A percentile compares a stretch with the other conserved stretches of the same genome.
Conservation (phyloP, 2,888 invertebrate species). For the Petrolisthes cinctipes region DNA sequence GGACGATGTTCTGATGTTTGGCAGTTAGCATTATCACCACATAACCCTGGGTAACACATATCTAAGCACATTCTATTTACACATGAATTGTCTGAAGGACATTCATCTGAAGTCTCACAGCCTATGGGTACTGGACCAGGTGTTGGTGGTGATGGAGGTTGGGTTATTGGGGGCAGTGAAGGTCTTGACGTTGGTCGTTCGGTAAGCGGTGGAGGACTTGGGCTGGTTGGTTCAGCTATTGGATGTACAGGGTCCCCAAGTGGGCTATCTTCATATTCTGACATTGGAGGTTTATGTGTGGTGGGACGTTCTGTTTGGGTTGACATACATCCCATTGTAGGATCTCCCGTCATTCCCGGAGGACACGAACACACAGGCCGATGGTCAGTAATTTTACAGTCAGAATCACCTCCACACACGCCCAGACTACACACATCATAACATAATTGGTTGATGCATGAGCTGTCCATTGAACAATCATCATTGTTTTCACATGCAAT, state of each 20-base stretch:
- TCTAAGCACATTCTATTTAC: constrained; percentile 71
- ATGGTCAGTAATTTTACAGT: constrained; percentile 83
- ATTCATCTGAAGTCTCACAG: constrained; percentile 73
- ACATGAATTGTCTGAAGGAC: constrained; percentile 84
- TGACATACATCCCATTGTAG: constrained; percentile 79
- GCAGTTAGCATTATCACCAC: constrained; percentile 85
- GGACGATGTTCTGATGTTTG: constrained; percentile 89
- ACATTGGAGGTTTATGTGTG: constrained; percentile 27
- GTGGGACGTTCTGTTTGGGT: constrained; percentile 29
- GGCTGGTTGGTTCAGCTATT: constrained; percentile 28
- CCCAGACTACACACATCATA: constrained; percentile 79
- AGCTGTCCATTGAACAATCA: constrained; percentile 82
- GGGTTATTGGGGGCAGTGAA: constrained; percentile 19
- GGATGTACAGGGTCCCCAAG: constrained; percentile 38
- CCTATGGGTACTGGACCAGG: constrained; percentile 68
- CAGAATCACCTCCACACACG: constrained; percentile 82
- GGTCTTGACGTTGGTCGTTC: constrained; percentile 39
- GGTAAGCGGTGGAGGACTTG: constrained; percentile 42
- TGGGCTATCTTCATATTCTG: constrained; percentile 18
- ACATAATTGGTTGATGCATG: constrained; percentile 82
- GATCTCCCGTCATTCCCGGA: constrained; percentile 83
- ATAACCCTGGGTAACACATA: constrained; percentile 75
- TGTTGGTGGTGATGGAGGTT: constrained; percentile 80
- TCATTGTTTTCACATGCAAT: constrained; percentile 66
- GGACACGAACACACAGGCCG: constrained; percentile 77